Percentiles rank a stretch among this genome's conserved stretches.
Conservation (phyloP, 1,140 invertebrate species). For the Drosophila seguyi region DNA sequence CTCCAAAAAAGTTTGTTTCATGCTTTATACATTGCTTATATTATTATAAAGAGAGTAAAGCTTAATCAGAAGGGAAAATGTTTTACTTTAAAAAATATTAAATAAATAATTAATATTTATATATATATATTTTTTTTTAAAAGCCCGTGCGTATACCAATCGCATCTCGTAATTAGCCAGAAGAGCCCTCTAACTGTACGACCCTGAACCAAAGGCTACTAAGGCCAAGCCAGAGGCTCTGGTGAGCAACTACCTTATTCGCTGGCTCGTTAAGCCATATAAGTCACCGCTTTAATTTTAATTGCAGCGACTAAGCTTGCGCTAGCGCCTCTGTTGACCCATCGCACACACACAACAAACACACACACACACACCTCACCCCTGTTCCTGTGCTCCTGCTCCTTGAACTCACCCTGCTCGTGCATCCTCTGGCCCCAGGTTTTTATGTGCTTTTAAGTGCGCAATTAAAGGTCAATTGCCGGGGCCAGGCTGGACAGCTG, state of each 20-base stretch:
- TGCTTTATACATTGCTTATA: too few relatives aligned
- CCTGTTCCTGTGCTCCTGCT: conserved; percentile 44
- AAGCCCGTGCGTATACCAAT: too few relatives aligned
- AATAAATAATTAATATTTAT: too few relatives aligned
- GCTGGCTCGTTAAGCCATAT: conserved; percentile 36
- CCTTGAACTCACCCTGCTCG: conserved; percentile 14
- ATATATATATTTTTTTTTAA: not conserved
- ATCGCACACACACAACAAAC: not conserved
- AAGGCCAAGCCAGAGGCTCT: conserved; percentile 5
- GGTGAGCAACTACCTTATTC: conserved; percentile 18
- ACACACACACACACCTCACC: not conserved
- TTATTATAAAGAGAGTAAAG: too few relatives aligned
- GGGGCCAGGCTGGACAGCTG: conserved; percentile 26
- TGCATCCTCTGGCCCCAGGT: conserved; percentile 62
- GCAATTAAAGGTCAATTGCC: conserved; percentile 82
- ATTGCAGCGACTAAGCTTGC: conserved; percentile 37
- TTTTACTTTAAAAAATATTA: too few relatives aligned
- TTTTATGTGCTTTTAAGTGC: conserved; percentile 82
- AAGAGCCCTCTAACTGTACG: not conserved
- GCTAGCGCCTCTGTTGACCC: conserved; percentile 26
- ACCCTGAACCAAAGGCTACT: not conserved
- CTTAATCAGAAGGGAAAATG: too few relatives aligned
- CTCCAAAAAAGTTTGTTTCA: too few relatives aligned
- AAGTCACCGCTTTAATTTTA: conserved; percentile 51
- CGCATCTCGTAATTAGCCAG: not conserved